Evolutionary conservation across 1,140 invertebrate species (phyloP), one percentile per base, ranked within the genome.

Genomic region (Ooceraea biroi): DNA sequence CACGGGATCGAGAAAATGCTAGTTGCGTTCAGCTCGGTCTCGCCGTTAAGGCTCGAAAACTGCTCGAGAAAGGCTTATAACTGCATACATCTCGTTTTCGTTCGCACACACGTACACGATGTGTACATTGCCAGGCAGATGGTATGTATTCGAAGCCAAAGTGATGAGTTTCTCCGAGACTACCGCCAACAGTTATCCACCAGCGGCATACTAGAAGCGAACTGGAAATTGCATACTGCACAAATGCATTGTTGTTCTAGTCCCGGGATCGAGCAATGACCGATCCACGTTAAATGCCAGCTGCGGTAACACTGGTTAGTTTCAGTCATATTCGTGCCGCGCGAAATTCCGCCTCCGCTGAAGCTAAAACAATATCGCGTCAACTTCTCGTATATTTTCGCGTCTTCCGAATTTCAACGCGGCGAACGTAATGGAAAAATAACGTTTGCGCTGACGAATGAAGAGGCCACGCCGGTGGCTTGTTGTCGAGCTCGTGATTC

Each of bases 131-230:
- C 44, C 58, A 65, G 65, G 73, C 58, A 76, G 58, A 30, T 36
- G 58, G 41, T 19, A 30, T 12, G 73, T 25, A 36, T 41, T 50
- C 46, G 73, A 36, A 10, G 17, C 25, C 73, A 77, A 66, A 66
- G 52, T 50, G 73, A 77, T 77, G 73, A 66, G 60, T 77, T 77
- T 66, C 73, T 77, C 73, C 44, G 60, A 36, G 73, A 36, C 46
- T 77, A 52, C 44, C 44, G n/a, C 19, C 19, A 36, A 36, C 36
- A 36, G 27, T 19, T 65, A 76, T 76, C 63, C 73, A 74, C 57
- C n/a, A 27, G 63, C 46, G 4, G 72, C 55, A 61, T 77, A 66
- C 73, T 36, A 7, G 60, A 66, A 77, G 73, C 73, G 44, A 77
- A 77, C 60, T 77, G 50, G 73, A 77, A 77, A 77, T 77, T 77